Percentiles rank a stretch among this genome's conserved stretches.
phyloP scores from a whole-genome alignment of 1,140 invertebrate genomes.

The Nylanderia fulva region DNA sequence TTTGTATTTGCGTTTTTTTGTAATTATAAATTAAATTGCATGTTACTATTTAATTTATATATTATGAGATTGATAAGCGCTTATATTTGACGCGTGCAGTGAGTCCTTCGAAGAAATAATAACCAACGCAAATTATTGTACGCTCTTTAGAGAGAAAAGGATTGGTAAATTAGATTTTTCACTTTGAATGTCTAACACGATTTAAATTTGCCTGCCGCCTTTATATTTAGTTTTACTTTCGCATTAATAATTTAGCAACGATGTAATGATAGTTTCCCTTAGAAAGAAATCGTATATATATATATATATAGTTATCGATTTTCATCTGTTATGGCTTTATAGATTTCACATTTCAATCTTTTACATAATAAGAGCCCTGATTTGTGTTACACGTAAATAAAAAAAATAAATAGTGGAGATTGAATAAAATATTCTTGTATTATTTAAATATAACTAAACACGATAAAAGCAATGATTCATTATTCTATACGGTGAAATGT shows the following conservation, averaged over 20 bases:
- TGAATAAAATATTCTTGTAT: not conserved
- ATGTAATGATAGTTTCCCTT: slow-evolving; percentile 4
- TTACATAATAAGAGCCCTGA: not conserved
- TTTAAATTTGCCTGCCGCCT: slow-evolving; percentile 34
- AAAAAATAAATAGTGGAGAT: not conserved
- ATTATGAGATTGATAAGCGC: not conserved
- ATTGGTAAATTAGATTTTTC: slow-evolving; percentile 9
- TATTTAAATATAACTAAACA: not conserved
- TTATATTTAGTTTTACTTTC: slow-evolving; percentile 28
- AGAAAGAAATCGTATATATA: not conserved
- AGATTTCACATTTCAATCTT: not conserved
- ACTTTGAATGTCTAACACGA: slow-evolving; percentile 10
- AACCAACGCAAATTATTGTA: slow-evolving; percentile 21
- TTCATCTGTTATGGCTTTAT: not conserved
- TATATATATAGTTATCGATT: not conserved
- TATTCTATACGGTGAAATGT: not conserved
- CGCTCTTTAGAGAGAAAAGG: slow-evolving; percentile 22
- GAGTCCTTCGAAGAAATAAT: slow-evolving; percentile 30
- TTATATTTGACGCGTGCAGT: not conserved
- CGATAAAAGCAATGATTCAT: no score
- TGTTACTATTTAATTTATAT: not conserved
- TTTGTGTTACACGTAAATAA: slow-evolving; percentile 4
- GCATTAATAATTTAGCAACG: slow-evolving; percentile 24
- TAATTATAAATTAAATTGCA: slow-evolving; percentile 11
- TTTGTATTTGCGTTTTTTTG: not conserved